Percentiles rank a stretch among this genome's conserved stretches.
Conservation (phyloP, 2,797 vertebrate species). For the Eulemur mongoz region DNA sequence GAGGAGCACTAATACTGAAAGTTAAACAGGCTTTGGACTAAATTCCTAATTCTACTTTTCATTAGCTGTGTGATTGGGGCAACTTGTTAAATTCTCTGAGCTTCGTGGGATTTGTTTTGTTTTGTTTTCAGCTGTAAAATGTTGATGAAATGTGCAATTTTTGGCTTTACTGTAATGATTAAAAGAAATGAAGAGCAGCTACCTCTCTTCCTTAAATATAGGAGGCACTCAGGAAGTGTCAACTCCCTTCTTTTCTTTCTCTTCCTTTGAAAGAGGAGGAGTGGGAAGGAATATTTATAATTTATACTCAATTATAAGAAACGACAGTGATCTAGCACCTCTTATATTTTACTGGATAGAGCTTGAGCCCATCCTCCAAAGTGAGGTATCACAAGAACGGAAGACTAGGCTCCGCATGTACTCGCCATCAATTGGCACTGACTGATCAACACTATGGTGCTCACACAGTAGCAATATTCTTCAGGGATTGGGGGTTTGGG, state of each 20-base stretch:
- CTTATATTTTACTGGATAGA: too few relatives aligned
- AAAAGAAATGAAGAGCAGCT: constrained; percentile 27
- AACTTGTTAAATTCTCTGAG: neutral
- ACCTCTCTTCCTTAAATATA: neutral
- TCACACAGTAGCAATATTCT: too few relatives aligned
- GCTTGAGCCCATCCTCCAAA: too few relatives aligned
- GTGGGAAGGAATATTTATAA: neutral
- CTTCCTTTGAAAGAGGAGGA: neutral
- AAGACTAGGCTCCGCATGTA: too few relatives aligned
- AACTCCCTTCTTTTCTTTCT: neutral
- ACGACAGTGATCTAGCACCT: too few relatives aligned
- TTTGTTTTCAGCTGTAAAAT: constrained; percentile 36
- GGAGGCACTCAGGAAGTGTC: neutral
- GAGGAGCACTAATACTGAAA: constrained; percentile 11
- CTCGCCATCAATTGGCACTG: too few relatives aligned
- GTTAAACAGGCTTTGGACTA: neutral
- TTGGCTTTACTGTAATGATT: neutral
- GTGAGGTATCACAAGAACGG: too few relatives aligned
- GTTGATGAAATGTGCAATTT: neutral
- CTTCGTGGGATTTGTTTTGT: neutral
- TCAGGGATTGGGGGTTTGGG: too few relatives aligned
- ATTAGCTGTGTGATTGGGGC: neutral
- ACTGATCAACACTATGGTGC: too few relatives aligned
- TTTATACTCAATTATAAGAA: too few relatives aligned
- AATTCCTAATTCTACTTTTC: constrained; percentile 40